Conservation (phyloP, 2,113 vertebrate genomes). For the Chelonoidis abingdonii region DNA sequence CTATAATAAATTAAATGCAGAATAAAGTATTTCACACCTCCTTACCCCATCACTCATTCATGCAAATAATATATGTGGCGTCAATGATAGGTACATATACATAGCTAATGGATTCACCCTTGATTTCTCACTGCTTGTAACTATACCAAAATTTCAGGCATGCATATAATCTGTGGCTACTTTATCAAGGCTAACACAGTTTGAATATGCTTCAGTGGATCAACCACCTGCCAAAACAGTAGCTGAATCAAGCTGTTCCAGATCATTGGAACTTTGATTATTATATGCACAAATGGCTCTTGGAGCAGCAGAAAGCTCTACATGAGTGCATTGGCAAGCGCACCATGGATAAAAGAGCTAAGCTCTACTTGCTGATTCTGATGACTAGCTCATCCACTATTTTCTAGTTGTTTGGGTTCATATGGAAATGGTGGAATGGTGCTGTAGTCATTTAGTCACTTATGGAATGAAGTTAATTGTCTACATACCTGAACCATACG, state of each 20-base stretch:
- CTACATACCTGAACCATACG: background rate
- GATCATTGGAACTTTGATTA: conserved; percentile 73
- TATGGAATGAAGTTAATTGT: background rate
- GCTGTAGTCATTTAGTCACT: too few relatives aligned
- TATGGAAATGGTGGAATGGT: background rate
- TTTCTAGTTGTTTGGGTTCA: conserved; percentile 9
- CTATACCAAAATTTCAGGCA: conserved; percentile 30
- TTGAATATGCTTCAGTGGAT: conserved; percentile 54
- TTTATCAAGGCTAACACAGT: conserved; percentile 65
- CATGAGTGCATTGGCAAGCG: conserved; percentile 55
- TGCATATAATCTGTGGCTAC: conserved; percentile 27
- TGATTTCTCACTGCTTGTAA: conserved; percentile 5
- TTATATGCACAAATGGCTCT: conserved; percentile 65
- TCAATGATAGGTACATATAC: background rate
- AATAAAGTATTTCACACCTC: background rate
- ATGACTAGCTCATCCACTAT: conserved; percentile 28
- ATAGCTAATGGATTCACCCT: background rate
- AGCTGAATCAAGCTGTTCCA: conserved; percentile 78
- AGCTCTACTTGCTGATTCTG: conserved; percentile 47
- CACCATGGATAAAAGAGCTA: conserved; percentile 54
- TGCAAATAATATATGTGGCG: conserved; percentile 17
- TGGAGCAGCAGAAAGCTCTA: conserved; percentile 62
- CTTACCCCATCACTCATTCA: background rate
- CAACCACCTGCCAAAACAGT: conserved; percentile 75
- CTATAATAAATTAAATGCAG: background rate